These are phyloP conservation scores for Sialis fuliginosa DNA, from an alignment of 2,888 invertebrate genomes.

Conservation along the genomic window DNA sequence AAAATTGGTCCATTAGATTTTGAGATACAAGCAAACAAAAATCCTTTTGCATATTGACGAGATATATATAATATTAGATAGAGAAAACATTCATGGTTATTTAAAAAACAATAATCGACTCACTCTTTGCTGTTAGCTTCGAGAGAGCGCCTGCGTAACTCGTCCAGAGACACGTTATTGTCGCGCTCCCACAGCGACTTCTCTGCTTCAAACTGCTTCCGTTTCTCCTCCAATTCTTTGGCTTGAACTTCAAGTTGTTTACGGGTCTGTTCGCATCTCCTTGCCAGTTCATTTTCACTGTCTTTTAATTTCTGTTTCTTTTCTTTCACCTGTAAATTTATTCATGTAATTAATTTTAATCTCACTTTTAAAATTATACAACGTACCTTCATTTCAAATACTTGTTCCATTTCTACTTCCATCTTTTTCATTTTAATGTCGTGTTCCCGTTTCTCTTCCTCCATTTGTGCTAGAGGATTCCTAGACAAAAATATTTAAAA, in stretches of 20 bases:
- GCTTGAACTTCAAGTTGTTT: constrained; percentile 65
- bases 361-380: neutral
- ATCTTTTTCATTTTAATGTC: constrained; percentile 95
- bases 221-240: constrained; percentile 78
- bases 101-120: constrained; percentile 22
- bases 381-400: constrained; percentile 93
- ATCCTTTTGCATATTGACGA: neutral
- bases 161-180: constrained; percentile 77
- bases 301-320: constrained; percentile 93
- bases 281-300: constrained; percentile 81
- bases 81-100: neutral
- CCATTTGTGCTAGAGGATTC: constrained; percentile 97
- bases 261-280: constrained; percentile 65
- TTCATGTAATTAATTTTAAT: neutral
- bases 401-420: constrained; percentile 98
- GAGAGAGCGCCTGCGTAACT: constrained; percentile 68
- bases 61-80: neutral
- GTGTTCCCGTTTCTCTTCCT: constrained; percentile 93
- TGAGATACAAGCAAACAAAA: neutral
- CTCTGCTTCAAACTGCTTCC: constrained; percentile 70
- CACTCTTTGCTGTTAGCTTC: constrained; percentile 82
- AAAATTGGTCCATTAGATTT: neutral
- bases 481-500: constrained; percentile 31
- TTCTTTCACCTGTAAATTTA: constrained; percentile 53
- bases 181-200: constrained; percentile 79